Conservation (phyloP, 2,888 invertebrate species). For the Dryobotodes eremita region DNA sequence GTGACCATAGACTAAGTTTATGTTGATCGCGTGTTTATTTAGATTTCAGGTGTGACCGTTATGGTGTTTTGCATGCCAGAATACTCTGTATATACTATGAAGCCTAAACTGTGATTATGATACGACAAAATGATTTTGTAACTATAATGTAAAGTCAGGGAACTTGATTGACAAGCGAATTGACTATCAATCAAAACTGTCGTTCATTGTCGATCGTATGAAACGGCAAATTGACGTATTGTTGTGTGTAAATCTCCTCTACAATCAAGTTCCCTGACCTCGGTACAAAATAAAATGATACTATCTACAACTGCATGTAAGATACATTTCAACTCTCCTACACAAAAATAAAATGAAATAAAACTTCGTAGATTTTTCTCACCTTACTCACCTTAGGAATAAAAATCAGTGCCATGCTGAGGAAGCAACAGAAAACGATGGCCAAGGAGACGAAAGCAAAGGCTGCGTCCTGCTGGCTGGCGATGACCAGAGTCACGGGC, state of each 20-base stretch:
- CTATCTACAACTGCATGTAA: constrained; percentile 21
- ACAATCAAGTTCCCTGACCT: constrained; percentile 1
- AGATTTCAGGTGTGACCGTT: constrained; percentile 11
- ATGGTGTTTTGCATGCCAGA: not conserved
- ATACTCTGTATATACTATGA: not conserved
- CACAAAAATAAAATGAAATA: constrained; percentile 1
- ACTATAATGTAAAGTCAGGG: not conserved
- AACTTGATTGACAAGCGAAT: constrained; percentile 4
- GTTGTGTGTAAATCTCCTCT: not conserved
- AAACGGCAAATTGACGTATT: not conserved
- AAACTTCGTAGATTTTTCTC: constrained; percentile 12
- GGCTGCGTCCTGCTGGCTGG: constrained; percentile 99
- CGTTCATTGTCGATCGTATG: too few species aligned
- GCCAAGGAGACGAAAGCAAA: constrained; percentile 99
- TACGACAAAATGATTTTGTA: not conserved
- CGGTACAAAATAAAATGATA: not conserved
- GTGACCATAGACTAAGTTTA: not conserved
- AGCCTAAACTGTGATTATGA: not conserved
- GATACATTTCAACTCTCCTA: constrained; percentile 3
- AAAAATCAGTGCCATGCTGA: constrained; percentile 99
- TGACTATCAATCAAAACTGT: not conserved
- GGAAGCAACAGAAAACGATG: constrained; percentile 99
- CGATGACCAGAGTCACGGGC: constrained; percentile 99
- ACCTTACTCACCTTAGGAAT: constrained; percentile 96
- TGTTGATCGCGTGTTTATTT: constrained; percentile 21